A percentile compares a stretch with the other conserved stretches of the same genome.
These are phyloP conservation scores for Callipepla californica DNA, from an alignment of 2,113 vertebrate species.

Conservation along the genomic window DNA sequence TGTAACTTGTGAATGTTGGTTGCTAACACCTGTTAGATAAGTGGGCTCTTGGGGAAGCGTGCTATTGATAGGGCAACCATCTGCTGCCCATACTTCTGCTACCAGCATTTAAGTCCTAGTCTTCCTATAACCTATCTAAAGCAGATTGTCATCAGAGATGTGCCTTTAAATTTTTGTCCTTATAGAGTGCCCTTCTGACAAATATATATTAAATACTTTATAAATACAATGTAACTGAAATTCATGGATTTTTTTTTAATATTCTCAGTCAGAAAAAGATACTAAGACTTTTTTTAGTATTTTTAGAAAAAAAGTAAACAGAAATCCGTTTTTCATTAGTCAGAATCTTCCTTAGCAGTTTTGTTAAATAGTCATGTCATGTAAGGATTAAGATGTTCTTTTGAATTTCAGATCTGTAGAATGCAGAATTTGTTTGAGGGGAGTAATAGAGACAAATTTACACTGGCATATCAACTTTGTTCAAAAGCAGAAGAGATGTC, in stretches of 20 bases:
- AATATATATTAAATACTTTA: neutral
- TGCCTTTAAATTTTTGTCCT: neutral
- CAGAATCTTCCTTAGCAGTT: neutral
- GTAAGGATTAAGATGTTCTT: neutral
- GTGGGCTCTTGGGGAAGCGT: neutral
- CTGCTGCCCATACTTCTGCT: neutral
- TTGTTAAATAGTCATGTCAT: neutral
- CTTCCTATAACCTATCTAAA: neutral
- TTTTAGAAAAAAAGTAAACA: neutral
- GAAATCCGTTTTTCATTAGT: neutral
- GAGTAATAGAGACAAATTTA: neutral
- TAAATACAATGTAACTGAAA: neutral
- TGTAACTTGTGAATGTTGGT: neutral
- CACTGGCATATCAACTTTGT: neutral
- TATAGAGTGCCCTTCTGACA: neutral
- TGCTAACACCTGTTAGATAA: neutral
- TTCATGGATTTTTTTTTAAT: neutral
- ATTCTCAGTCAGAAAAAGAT: neutral
- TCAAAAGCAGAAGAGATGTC: constrained; percentile 3
- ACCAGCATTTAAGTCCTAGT: neutral
- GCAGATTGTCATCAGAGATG: neutral
- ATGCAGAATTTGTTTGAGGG: neutral
- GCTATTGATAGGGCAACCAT: neutral
- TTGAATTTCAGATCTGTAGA: neutral
- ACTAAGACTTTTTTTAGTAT: neutral